Conservation (phyloP, 2,888 invertebrate genomes). For the Drosophila kambysellisi region DNA sequence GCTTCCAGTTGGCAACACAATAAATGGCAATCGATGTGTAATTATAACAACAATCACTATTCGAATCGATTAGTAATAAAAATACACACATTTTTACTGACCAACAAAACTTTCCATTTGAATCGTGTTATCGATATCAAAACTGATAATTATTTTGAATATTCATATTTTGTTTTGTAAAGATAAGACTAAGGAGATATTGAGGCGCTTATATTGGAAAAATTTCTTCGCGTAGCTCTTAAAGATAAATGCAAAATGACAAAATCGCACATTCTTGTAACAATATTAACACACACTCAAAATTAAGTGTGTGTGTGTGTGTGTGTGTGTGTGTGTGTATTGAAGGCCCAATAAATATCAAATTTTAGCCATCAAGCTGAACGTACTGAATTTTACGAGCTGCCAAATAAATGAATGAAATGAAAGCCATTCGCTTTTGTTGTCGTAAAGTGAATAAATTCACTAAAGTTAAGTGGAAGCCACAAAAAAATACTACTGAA, state of each 20-base stretch:
- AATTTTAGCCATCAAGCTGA: slow-evolving; percentile 29
- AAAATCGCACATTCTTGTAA: background rate
- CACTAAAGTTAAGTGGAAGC: slow-evolving; percentile 4
- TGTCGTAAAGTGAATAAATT: slow-evolving; percentile 29
- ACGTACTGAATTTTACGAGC: slow-evolving; percentile 20
- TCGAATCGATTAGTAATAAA: background rate
- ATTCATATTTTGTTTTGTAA: background rate
- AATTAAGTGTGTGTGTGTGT: background rate
- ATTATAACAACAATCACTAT: background rate
- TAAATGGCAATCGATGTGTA: background rate
- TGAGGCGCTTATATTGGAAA: background rate
- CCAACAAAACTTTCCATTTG: no score
- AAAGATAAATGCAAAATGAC: background rate
- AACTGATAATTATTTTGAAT: background rate
- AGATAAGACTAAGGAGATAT: background rate
- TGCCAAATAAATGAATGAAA: slow-evolving; percentile 26
- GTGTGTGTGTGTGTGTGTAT: background rate
- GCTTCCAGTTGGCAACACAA: background rate
- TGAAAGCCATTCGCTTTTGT: slow-evolving; percentile 7
- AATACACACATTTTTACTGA: background rate
- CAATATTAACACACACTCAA: background rate
- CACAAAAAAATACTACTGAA: background rate
- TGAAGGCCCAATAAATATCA: slow-evolving; percentile 13
- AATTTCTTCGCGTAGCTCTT: background rate
- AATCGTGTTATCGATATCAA: background rate